Base-by-base conservation (phyloP, 2,797 vertebrate genomes). In the Sciaenops ocellatus region DNA sequence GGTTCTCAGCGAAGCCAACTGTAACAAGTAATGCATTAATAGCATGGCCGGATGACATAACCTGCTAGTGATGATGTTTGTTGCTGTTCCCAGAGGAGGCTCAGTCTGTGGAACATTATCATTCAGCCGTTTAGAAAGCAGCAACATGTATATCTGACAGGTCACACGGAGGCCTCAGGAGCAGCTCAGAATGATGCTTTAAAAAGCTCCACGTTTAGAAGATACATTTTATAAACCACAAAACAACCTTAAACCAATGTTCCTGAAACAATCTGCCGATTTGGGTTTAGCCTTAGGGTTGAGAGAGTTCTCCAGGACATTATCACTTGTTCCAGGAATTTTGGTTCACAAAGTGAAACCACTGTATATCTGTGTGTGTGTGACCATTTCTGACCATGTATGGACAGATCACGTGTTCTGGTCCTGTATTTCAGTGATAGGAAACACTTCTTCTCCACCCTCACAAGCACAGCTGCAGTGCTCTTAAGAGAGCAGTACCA, bases 351-450 rank as follows among this genome's bases (percentile, higher is more conserved):
- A 44, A 54, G 50, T 77, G 5, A 61, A 38, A 44, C 55, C 3
- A 50, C 44, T 5, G 34, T 28, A 24, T 57, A 51, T 59, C 55
- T 52, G 30, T 7, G 61, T 47, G 60, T 42, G 41, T 54, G 55
- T 65, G 44, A 61, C 61, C 64, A 57, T 68, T 82, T 83, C 44
- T 86, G 73, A 65, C 84, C 84, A 84, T 86, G 75, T 85, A 83
- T 72, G 84, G 84, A 64, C 61, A 28, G 47, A 50, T 73, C 70
- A 74, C 4, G 0, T 78, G 76, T 22, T 18, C 69, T 24, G 38
- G 7, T 51, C 18, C 51, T 55, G 63, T 51, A 13, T 82, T 65
- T 59, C 17, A 50, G 3, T 64, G 15, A 67, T 26, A 44, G 50
- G 28, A 41, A 55, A 62, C 18, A 66, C 16, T 44, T 61, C n/a